These are phyloP conservation scores for Diplazon laetatorius DNA, from an alignment of 2,888 invertebrate species.

Conservation along the genomic window DNA sequence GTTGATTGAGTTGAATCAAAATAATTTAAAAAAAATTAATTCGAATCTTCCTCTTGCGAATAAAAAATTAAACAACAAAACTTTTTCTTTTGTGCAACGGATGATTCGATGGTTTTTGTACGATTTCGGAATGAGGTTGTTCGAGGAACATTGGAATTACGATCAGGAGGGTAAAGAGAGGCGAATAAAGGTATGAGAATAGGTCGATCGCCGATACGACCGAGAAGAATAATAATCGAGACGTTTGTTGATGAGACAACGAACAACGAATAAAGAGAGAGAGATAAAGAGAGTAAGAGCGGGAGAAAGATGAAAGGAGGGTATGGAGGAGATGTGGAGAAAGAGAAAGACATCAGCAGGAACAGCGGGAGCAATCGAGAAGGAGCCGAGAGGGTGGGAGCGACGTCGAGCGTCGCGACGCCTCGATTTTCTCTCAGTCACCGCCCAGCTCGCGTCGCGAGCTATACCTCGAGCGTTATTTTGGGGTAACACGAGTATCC, in stretches of 20 bases:
- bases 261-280: background rate
- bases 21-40: background rate
- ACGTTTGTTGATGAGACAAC: background rate
- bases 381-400: constrained; percentile 66
- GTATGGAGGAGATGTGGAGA: no score
- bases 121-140: background rate
- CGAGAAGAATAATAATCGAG: background rate
- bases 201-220: background rate
- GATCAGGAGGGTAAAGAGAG: no score
- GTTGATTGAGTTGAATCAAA: no score
- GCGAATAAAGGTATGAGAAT: background rate
- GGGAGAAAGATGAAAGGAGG: no score
- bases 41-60: background rate
- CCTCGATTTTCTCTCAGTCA: constrained; percentile 77
- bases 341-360: constrained; percentile 12
- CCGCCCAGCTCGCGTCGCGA: constrained; percentile 76
- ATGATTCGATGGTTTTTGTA: no score
- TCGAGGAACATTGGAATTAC: background rate
- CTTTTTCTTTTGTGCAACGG: background rate
- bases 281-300: background rate
- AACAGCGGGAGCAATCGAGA: constrained; percentile 15
- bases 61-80: no score
- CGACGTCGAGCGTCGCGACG: constrained; percentile 76
- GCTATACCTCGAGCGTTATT: constrained; percentile 52
- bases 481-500: constrained; percentile 66